Evolutionary conservation across 2,888 invertebrate species (phyloP).

Genomic region (Melanostoma mellinum): DNA sequence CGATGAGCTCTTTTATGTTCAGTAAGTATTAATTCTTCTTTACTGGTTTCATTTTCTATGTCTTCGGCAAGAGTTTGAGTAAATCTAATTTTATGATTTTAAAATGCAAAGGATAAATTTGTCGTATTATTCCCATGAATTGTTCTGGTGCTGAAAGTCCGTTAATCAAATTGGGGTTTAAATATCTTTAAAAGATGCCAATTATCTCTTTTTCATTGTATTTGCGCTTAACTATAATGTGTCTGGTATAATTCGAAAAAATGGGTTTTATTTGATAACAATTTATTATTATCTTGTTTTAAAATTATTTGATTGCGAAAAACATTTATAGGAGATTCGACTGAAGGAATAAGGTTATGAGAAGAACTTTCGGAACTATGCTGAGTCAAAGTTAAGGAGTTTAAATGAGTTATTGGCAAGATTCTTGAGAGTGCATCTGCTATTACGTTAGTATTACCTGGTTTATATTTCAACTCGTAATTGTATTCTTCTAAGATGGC

Average conservation of each 20-base stretch:
- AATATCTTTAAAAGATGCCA: background rate
- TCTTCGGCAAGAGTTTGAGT: slow-evolving; percentile 1
- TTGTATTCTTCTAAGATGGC: too few relatives aligned
- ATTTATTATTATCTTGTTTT: slow-evolving; percentile 7
- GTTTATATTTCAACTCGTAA: slow-evolving; percentile 30
- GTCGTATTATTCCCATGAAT: slow-evolving; percentile 11
- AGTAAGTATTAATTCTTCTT: background rate
- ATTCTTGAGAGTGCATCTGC: slow-evolving; percentile 52
- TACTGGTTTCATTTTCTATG: background rate
- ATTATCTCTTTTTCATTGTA: slow-evolving; percentile 2
- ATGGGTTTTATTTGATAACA: background rate
- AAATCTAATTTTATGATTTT: slow-evolving; percentile 3
- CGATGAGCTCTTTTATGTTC: background rate
- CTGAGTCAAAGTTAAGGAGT: slow-evolving; percentile 20
- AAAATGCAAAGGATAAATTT: slow-evolving; percentile 17
- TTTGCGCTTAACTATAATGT: slow-evolving; percentile 9
- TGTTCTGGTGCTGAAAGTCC: background rate
- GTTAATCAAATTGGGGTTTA: slow-evolving; percentile 13
- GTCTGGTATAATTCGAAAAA: slow-evolving; percentile 12
- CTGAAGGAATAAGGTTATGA: slow-evolving; percentile 34
- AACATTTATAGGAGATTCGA: slow-evolving; percentile 34
- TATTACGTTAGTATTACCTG: slow-evolving; percentile 53
- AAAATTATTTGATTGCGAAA: slow-evolving; percentile 38
- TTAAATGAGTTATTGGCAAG: slow-evolving; percentile 16
- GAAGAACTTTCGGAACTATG: slow-evolving; percentile 45